phyloP scores from a whole-genome alignment of 2,797 vertebrate genomes.

The Diglossa cyanea region DNA sequence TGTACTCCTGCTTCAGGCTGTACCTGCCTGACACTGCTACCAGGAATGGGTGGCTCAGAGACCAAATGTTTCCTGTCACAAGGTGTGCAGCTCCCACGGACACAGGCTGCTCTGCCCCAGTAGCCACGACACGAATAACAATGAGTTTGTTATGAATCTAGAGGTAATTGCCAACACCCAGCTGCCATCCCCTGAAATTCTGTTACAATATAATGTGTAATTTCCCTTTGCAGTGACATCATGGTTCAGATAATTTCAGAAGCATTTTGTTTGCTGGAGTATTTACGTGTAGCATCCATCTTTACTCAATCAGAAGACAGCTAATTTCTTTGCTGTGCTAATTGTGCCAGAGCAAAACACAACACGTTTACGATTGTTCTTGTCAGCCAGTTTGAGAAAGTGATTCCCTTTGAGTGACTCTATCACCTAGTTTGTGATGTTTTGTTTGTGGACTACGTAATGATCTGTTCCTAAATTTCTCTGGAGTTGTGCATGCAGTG shows the following conservation, averaged over 20 bases:
- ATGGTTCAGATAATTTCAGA: constrained; percentile 11
- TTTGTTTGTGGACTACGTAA: background rate
- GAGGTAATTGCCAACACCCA: constrained; percentile 1
- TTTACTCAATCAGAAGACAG: constrained; percentile 27
- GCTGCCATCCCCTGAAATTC: background rate
- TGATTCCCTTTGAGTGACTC: background rate
- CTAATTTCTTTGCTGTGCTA: constrained; percentile 32
- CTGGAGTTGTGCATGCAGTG: background rate
- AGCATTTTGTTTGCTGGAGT: constrained; percentile 5
- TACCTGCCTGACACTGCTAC: background rate
- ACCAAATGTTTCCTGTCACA: background rate
- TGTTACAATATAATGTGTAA: background rate
- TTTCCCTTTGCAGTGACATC: background rate
- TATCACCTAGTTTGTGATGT: background rate
- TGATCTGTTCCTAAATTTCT: background rate
- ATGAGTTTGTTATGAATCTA: background rate
- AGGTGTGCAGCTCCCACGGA: background rate
- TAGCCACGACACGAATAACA: background rate
- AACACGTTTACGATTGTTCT: background rate
- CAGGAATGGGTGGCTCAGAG: background rate
- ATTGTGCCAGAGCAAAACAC: constrained; percentile 38
- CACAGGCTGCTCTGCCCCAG: background rate
- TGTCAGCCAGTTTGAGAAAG: constrained; percentile 14
- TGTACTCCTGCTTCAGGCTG: background rate
- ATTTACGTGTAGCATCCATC: background rate